Evolutionary conservation across 1,140 invertebrate species (phyloP), one percentile per base, ranked within the genome.

Genomic region (Microplitis demolitor): DNA sequence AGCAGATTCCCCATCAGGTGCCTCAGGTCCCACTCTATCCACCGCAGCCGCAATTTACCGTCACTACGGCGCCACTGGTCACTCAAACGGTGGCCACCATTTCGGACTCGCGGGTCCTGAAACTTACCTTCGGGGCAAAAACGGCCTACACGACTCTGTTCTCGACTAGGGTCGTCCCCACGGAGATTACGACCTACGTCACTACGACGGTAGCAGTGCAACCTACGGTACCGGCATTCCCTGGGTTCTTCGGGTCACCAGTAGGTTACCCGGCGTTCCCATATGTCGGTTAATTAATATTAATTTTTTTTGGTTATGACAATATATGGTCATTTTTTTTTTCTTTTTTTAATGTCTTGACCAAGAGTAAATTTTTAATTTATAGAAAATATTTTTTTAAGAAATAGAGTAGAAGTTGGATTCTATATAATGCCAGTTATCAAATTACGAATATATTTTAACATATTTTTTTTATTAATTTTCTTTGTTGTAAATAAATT

Each of bases 121-220:
- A 96, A 81, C 85, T 97, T 11, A 96, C 94, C 1, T 96, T 97
- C 81, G 94, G 95, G 4, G 95, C 95, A 24, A 94, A 95, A 79
- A 96, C 95, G 0, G 93, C 95, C 0, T 94, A 93, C 79, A 96
- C 95, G 0, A 96, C 94, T 0, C 85, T 96, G 33, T 96, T 92
- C 79, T 94, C 93, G 0, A 96, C 94, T n/a, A 91, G 89, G 74
- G 91, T 96, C 16, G 91, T 96, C 24, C 95, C 95, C 13, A 96
- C 95, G 1, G 89, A 93, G 61, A 78, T 95, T 24, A 96, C 95
- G 3, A 93, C 93, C 13, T 94, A 94, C 79, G 89, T 96, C 56
- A 95, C 94, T 0, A 90, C 91, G 5, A 94, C 93, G 0, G 84
- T 96, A 4, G 90, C 94, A 1, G 85, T 95, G 8, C 92, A 93